Base-by-base conservation (phyloP, 2,888 invertebrate genomes). In the Apotomis turbidana region DNA sequence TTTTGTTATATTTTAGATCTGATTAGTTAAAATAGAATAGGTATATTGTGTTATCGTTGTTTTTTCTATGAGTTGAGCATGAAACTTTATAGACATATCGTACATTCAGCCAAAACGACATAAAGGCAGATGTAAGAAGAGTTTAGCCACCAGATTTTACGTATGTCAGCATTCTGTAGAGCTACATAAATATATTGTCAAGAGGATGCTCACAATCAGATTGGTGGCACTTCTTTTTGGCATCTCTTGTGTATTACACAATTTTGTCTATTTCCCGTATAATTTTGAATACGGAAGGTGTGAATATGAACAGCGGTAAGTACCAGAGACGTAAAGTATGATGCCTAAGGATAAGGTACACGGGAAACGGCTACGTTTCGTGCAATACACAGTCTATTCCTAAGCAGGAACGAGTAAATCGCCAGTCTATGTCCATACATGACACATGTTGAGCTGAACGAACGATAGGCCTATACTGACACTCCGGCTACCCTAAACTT, bases 31-130 rank as follows among this genome's bases (percentile, higher is more conserved):
- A 64, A 64, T 55, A 55, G 10, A 55, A 60, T 13, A n/a, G n/a
- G n/a, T n/a, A 13, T 55, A 57, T 66, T 66, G 55, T 66, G 44
- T 66, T 66, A 27, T 66, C 66, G 57, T 66, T 66, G 66, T 46
- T 66, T 64, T 66, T n/a, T 6, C 44, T 46, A 15, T 36, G 12
- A 44, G 44, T 57, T 66, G 44, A 66, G 66, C 55, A n/a, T 66
- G 8, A 36, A 54, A 8, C 6, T 9, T 41, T 27, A 27, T 44
- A 44, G 46, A 10, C 41, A 3, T 36, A 63, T 52, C 52, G 36
- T 15, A 15, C 41, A 38, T 10, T 54, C 10, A 54, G 49, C 9
- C 6, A 6, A 49, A 49, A 3, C 6, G 3, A 49, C 6, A 6
- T 27, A 27, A 27, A 27, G 27, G 27, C 27, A 49, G 49, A 49